Percentiles rank a stretch among this genome's conserved stretches.
Evolutionary conservation across 2,797 vertebrate species (phyloP).

Genomic region (Pangasius djambal): DNA sequence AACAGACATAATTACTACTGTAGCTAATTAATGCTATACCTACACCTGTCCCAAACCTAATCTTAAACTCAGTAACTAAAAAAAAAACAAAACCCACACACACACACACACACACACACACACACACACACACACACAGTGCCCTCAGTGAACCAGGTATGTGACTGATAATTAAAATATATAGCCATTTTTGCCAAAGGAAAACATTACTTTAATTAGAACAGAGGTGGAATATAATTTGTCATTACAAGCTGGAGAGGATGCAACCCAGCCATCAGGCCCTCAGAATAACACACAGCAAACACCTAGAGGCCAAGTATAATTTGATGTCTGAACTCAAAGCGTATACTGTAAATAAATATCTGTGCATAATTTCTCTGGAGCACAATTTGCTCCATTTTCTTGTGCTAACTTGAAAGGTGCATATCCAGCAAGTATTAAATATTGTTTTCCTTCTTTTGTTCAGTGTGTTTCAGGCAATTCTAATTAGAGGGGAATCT

Average conservation of each 20-base stretch:
- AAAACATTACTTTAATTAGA: slow-evolving; percentile 64
- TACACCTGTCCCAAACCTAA: background rate
- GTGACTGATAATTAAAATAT: slow-evolving; percentile 35
- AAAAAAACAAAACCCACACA: background rate
- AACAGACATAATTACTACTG: no score
- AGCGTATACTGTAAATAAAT: slow-evolving; percentile 35
- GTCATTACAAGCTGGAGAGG: slow-evolving; percentile 39
- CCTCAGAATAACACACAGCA: slow-evolving; percentile 27
- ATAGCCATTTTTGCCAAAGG: slow-evolving; percentile 43
- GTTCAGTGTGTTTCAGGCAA: slow-evolving; percentile 39
- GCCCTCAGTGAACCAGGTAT: background rate
- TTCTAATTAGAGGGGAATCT: slow-evolving; percentile 32
- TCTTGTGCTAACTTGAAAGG: slow-evolving; percentile 46
- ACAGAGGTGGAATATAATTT: slow-evolving; percentile 60
- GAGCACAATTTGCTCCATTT: slow-evolving; percentile 38
- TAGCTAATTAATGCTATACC: background rate
- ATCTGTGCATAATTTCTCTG: slow-evolving; percentile 46
- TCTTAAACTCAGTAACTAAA: background rate
- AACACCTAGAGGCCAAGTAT: slow-evolving; percentile 33
- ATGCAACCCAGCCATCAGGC: slow-evolving; percentile 31
- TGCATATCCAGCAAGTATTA: slow-evolving; percentile 53
- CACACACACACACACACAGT: background rate
- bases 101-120: background rate
- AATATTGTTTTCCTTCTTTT: slow-evolving; percentile 48
- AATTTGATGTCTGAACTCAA: slow-evolving; percentile 48